Base-by-base conservation (phyloP, 2,888 invertebrate species). In the Kuschelorhynchus macadamiae region DNA sequence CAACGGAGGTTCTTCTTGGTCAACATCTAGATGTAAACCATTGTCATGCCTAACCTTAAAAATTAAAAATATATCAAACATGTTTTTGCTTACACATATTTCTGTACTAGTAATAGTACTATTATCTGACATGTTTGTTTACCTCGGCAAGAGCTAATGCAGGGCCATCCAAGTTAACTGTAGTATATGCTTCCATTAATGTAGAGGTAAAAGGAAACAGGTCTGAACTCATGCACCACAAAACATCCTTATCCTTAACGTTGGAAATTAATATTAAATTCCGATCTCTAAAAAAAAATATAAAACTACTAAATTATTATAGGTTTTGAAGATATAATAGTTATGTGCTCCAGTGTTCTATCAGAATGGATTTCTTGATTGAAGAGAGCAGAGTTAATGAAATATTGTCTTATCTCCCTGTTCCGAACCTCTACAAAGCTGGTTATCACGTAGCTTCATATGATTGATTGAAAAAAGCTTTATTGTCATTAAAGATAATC, bases 131-230 rank as follows among this genome's bases (percentile, higher is more conserved):
- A 47, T 33, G 14, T 2, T 36, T 25, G 47, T 21, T 42, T 50
- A 90, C 86, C 82, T 92, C 92, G 9, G 89, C 87, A 77, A 97
- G 87, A 3, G 94, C 93, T 92, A 96, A 94, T 0, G 94, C 94
- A 5, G 92, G 91, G n/a, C 95, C 96, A 81, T 95, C 94, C 0
- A 97, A 85, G 20, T 91, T 89, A 41, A 93, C 83, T 67, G 92
- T 87, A 0, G 92, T 91, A 82, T 95, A 91, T 0, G 91, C 91
- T 81, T 94, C 95, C 72, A 90, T 88, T 39, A 91, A 83, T 75
- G 77, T 85, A 74, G 82, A 86, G 78, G 80, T 88, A 76, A 90
- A 90, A 53, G 91, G 90, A 83, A 92, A 93, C 25, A 91, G 87
- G 77, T 93, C 92, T 12, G 90, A 88, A 72, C 90, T 91, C 57